phyloP scores from a whole-genome alignment of 2,797 vertebrate species.

The Cuniculus paca region DNA sequence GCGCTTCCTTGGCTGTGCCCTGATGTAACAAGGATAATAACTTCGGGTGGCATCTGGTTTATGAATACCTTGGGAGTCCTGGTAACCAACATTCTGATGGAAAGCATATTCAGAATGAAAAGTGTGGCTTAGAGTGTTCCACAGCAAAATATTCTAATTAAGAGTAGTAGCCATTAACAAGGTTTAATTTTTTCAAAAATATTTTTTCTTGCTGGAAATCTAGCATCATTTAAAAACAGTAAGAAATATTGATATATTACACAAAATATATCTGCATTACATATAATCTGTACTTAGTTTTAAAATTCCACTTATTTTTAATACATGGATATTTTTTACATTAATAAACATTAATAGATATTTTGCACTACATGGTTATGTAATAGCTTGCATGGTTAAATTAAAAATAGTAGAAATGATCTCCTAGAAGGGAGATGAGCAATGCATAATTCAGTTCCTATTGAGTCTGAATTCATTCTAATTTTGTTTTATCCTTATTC shows the following conservation, averaged over 20 bases:
- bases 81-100: constrained; percentile 22
- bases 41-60: constrained; percentile 40
- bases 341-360: neutral
- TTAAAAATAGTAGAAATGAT: neutral
- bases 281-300: neutral
- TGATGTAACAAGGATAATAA: neutral
- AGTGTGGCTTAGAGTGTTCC: neutral
- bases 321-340: neutral
- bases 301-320: constrained; percentile 14
- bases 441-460: neutral
- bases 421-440: neutral
- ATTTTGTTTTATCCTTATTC: neutral
- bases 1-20: neutral
- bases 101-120: neutral
- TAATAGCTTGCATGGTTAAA: neutral
- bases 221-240: neutral
- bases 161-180: neutral
- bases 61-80: neutral
- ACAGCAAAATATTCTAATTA: constrained; percentile 38
- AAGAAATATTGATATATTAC: neutral
- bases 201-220: constrained; percentile 1
- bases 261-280: neutral
- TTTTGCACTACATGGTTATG: neutral
- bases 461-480: neutral
- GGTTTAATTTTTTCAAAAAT: neutral